These are phyloP conservation scores for Carettochelys insculpta DNA, from an alignment of 2,113 vertebrate genomes.

Conservation along the genomic window DNA sequence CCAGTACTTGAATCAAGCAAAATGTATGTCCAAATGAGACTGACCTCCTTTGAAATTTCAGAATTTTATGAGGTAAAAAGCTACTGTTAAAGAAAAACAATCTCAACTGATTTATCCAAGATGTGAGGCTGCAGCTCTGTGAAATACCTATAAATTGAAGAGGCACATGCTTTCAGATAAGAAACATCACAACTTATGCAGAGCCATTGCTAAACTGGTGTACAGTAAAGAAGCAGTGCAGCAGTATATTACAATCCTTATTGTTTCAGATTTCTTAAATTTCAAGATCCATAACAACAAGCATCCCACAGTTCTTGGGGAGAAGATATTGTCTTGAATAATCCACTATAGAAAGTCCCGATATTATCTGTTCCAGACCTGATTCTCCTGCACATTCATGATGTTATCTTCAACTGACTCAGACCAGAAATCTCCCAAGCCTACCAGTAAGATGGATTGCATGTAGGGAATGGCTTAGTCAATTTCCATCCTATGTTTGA, in stretches of 20 bases:
- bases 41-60: neutral
- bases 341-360: neutral
- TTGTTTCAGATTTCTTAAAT: neutral
- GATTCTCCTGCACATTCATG: neutral
- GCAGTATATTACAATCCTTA: neutral
- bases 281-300: neutral
- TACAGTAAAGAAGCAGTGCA: neutral
- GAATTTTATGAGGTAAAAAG: neutral
- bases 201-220: neutral
- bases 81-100: neutral
- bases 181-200: accelerated
- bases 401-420: neutral
- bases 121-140: accelerated
- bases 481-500: neutral
- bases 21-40: neutral
- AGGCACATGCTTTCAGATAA: neutral
- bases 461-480: neutral
- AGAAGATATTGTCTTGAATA: neutral
- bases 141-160: neutral
- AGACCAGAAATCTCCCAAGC: neutral
- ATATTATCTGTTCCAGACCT: neutral
- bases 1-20: neutral
- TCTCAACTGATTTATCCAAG: neutral
- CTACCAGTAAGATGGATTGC: neutral
- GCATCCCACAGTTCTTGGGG: neutral